Conservation (phyloP, 2,888 invertebrate species). For the Caenorhabditis sp. region DNA sequence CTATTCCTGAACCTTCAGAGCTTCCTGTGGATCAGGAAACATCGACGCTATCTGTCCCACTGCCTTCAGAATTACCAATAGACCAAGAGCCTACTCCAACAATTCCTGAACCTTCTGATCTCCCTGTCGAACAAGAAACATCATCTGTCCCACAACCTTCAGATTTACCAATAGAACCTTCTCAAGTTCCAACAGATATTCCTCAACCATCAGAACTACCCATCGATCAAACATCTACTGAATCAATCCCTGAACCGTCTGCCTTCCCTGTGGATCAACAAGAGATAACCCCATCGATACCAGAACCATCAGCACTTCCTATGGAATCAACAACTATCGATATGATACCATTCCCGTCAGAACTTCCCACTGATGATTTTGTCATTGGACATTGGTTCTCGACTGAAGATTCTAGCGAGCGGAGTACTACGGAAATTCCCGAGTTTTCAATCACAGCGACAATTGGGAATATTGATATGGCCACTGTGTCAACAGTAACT, state of each 20-base stretch:
- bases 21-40: background rate
- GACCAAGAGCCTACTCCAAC: background rate
- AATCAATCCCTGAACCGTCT: background rate
- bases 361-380: conserved; percentile 22
- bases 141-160: background rate
- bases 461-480: conserved; percentile 16
- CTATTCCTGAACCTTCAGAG: background rate
- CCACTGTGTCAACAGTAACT: background rate
- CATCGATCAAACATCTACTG: background rate
- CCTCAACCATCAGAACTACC: background rate
- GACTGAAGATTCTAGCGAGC: conserved; percentile 13
- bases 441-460: conserved; percentile 21
- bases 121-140: background rate
- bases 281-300: background rate
- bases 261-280: background rate
- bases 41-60: background rate
- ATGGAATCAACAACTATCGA: background rate
- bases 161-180: background rate
- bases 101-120: background rate
- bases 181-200: background rate
- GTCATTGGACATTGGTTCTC: conserved; percentile 38
- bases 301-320: background rate
- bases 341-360: background rate
- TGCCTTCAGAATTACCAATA: background rate
- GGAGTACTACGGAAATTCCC: conserved; percentile 1